Base-by-base conservation (phyloP, 2,113 vertebrate species). In the Pithys albifrons region DNA sequence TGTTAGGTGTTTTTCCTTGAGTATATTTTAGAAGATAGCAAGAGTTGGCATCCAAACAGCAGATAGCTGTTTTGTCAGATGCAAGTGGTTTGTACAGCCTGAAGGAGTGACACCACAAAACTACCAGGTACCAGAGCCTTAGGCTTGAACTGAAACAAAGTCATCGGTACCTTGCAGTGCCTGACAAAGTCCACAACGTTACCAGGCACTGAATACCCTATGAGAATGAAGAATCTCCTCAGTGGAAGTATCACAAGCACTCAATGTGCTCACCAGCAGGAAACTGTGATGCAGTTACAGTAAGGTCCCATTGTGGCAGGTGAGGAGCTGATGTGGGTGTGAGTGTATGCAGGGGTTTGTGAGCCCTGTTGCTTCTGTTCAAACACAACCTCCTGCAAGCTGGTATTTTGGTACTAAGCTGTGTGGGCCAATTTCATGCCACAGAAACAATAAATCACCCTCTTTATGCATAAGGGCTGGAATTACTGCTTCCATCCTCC, bases 31-130 rank as follows among this genome's bases (percentile, higher is more conserved):
- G 61, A 61, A 43, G 10, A 9, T 37, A n/a, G 33, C 11, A 69
- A 2, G 8, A 2, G 24, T 37, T 66, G 35, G 29, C n/a, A 41
- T 52, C 23, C 45, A 29, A 0, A 0, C 12, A 37, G 61, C 67
- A 51, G 41, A 48, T 7, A 79, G 33, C 3, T 1, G 0, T 55
- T 74, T 57, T 39, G 10, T 64, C 33, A 85, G 55, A 66, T 66
- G 41, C 10, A 54, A 70, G 64, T 1, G 2, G 15, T 76, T 76
- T 62, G 51, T 31, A 43, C 19, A 71, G 39, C 62, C 45, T 41
- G 41, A 81, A 7, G 22, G 39, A 90, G 35, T 48, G 39, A 43
- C 37, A 17, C 8, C 7, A 20, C 20, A 23, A 51, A 51, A 43
- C 33, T 41, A 24, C 16, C n/a, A 35, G 64, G n/a, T 45, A 35